Evolutionary conservation across 1,140 invertebrate species (phyloP), one percentile per base, ranked within the genome.

Genomic region (Cataglyphis hispanica): DNA sequence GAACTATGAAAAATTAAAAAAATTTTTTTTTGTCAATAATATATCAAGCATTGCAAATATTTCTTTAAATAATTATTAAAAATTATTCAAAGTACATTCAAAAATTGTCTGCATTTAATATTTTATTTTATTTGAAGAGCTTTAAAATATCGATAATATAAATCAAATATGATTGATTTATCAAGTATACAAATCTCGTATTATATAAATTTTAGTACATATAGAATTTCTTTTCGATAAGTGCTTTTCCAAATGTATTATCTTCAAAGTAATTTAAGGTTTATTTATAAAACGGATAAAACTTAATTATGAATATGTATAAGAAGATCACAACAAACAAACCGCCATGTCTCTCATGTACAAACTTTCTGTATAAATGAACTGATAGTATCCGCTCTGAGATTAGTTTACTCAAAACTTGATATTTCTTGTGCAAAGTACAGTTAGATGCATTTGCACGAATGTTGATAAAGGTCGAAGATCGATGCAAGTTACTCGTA

Each of bases 391-490:
- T 25, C 22, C 4, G 34, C 5, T 77, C 13, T 78, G 43, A 22
- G 31, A 53, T 11, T 8, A 31, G 37, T 63, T 76, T 37, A 19
- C 4, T 67, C 61, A 37, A 37, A 69, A 69, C 34, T 77, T 2
- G 43, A 53, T 19, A 70, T 81, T 70, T 72, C 67, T 60, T 16
- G 6, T 60, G 25, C 13, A 22, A 58, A 37, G 40, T 27, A 1
- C 34, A 56, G 8, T 31, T 63, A 50, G 34, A 8, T 25, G 34
- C 13, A 34, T n/a, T 40, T 58, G 22, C 34, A 19, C 4, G 50
- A 37, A 56, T 40, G 16, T 27, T 34, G 64, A 11, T 10, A 87
- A 89, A 89, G 87, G 72, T 87, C 43, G 58, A 43, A 85, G 76
- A 86, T 81, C 60, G n/a, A 1, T 22, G 31, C 11, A 46, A 5